These are phyloP conservation scores for Nicator chloris DNA, from an alignment of 2,113 vertebrate species.

Conservation along the genomic window DNA sequence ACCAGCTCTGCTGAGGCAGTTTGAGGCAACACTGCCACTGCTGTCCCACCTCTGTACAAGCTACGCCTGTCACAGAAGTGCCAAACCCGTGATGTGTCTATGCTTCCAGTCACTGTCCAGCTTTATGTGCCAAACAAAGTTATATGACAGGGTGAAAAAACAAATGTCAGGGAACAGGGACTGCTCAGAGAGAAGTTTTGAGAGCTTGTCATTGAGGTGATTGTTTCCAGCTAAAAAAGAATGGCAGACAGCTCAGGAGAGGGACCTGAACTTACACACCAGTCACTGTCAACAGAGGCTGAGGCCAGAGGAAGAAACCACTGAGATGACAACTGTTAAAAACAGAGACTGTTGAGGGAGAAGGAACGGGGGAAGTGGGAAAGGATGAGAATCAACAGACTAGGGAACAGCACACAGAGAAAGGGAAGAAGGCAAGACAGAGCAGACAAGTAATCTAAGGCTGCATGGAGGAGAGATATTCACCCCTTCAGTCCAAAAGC, in stretches of 20 bases:
- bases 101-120: rapidly evolving
- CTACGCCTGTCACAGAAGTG: rapidly evolving
- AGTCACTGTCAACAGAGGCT: not conserved
- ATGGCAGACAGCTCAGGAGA: not conserved
- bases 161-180: not conserved
- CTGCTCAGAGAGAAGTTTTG: not conserved
- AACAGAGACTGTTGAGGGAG: not conserved
- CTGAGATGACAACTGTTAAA: not conserved
- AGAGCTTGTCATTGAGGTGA: not conserved
- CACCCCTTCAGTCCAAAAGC: not conserved
- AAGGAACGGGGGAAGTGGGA: not conserved
- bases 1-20: not conserved
- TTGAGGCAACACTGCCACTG: not conserved
- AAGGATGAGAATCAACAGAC: not conserved
- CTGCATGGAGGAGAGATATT: not conserved
- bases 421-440: not conserved
- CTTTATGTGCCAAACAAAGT: rapidly evolving
- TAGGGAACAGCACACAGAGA: not conserved
- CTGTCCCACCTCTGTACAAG: not conserved
- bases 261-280: not conserved
- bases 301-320: not conserved
- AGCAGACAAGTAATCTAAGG: not conserved
- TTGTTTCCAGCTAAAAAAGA: not conserved
- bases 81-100: not conserved
- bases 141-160: rapidly evolving